phyloP scores from a whole-genome alignment of 2,113 vertebrate species.

The Jacana jacana region DNA sequence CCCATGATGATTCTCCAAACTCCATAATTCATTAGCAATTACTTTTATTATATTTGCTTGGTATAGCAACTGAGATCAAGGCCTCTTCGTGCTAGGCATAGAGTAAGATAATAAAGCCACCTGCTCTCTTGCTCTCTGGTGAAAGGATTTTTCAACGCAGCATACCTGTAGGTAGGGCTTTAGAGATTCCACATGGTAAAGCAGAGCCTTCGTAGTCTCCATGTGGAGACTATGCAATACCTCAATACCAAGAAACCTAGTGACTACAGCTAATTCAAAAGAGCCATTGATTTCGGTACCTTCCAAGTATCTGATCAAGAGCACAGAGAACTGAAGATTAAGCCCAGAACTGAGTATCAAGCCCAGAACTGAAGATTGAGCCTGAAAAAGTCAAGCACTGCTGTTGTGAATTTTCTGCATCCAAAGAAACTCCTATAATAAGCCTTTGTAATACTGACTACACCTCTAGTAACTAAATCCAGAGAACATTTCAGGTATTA shows the following conservation, averaged over 20 bases:
- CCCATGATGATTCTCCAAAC: neutral
- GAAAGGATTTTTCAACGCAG: neutral
- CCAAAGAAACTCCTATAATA: neutral
- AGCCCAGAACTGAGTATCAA: neutral
- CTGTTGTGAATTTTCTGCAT: neutral
- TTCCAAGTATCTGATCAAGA: neutral
- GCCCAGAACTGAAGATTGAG: neutral
- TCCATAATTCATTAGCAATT: neutral
- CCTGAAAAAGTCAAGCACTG: neutral
- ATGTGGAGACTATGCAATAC: neutral
- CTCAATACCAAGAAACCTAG: neutral
- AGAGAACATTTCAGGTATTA: neutral
- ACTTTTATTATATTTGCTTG: neutral
- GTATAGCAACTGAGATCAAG: neutral
- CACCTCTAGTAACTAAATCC: neutral
- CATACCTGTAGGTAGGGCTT: neutral
- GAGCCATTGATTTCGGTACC: neutral
- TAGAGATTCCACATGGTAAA: neutral
- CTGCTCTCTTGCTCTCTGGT: neutral
- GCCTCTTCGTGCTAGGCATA: neutral
- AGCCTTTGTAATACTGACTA: neutral
- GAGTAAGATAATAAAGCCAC: neutral
- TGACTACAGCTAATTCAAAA: neutral
- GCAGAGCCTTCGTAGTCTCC: neutral
- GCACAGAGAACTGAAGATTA: neutral